phyloP scores from a whole-genome alignment of 2,888 invertebrate species.

The Dynastes tityus region DNA sequence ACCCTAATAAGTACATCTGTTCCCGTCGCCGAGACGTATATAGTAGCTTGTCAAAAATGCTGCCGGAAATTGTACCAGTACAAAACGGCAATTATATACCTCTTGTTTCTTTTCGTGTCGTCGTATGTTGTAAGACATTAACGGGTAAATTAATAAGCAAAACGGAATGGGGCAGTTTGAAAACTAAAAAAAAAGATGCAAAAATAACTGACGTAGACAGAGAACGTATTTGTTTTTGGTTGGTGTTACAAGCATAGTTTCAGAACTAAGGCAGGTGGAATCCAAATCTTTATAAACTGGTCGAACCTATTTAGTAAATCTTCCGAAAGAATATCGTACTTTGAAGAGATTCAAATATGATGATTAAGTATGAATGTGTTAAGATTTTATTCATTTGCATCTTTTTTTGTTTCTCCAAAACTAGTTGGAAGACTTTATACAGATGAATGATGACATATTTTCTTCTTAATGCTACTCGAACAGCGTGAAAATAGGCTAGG shows the following conservation, averaged over 20 bases:
- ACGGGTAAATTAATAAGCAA: constrained; percentile 15
- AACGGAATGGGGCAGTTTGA: not conserved
- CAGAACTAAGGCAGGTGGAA: no score
- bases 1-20: constrained; percentile 58
- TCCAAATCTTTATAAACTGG: no score
- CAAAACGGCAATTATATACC: constrained; percentile 42
- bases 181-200: not conserved
- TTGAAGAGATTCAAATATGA: no score
- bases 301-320: no score
- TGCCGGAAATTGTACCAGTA: constrained; percentile 49
- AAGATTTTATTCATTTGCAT: no score
- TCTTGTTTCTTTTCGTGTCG: constrained; percentile 20
- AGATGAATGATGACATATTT: no score
- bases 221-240: not conserved
- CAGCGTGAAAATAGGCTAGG: no score
- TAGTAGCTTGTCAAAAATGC: constrained; percentile 48
- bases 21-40: constrained; percentile 51
- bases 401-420: no score
- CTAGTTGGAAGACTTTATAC: no score
- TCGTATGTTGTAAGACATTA: constrained; percentile 23
- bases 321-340: no score
- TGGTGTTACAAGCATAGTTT: not conserved
- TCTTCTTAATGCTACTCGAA: no score
- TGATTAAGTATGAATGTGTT: no score
- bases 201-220: not conserved